Evolutionary conservation across 1,140 invertebrate genomes (phyloP).

Genomic region (Orius insidiosus): DNA sequence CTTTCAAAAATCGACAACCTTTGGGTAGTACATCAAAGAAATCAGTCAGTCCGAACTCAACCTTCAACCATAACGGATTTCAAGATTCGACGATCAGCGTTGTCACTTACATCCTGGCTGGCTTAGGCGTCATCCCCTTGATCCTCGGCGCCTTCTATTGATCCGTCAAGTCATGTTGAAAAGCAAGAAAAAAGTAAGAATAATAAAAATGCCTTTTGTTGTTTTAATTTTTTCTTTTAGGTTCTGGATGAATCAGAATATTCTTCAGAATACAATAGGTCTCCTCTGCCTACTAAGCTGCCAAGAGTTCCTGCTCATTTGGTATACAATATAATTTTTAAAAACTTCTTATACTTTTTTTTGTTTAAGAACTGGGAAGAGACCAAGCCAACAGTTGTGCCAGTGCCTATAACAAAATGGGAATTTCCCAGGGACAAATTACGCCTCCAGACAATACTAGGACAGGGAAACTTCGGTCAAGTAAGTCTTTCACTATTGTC

Average conservation of each 20-base stretch:
- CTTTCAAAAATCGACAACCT: constrained; percentile 5
- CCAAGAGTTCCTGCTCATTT: constrained; percentile 33
- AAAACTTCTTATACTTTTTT: constrained; percentile 11
- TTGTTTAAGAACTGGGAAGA: constrained; percentile 5
- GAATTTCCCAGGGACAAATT: constrained; percentile 62
- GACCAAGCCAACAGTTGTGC: constrained; percentile 4
- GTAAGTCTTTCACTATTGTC: constrained; percentile 27
- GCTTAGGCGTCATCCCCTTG: constrained; percentile 37
- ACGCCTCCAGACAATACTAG: constrained; percentile 57
- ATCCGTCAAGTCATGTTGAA: constrained; percentile 33
- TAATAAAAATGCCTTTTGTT: constrained; percentile 1
- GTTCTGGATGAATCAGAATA: constrained; percentile 36
- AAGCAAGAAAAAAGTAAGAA: constrained; percentile 32
- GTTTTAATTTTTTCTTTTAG: constrained; percentile 23
- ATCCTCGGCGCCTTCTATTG: constrained; percentile 33
- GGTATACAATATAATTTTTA: constrained; percentile 20
- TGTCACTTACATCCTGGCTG: constrained; percentile 37
- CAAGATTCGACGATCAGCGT: constrained; percentile 25
- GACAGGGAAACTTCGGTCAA: constrained; percentile 71
- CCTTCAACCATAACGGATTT: constrained; percentile 15
- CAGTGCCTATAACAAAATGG: constrained; percentile 35
- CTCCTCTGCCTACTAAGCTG: constrained; percentile 32
- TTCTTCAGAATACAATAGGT: constrained; percentile 36
- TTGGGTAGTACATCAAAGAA: constrained; percentile 11
- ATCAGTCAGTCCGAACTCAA: neutral